Base-by-base conservation (phyloP, 2,113 vertebrate genomes). In the Odontesthes bonariensis region DNA sequence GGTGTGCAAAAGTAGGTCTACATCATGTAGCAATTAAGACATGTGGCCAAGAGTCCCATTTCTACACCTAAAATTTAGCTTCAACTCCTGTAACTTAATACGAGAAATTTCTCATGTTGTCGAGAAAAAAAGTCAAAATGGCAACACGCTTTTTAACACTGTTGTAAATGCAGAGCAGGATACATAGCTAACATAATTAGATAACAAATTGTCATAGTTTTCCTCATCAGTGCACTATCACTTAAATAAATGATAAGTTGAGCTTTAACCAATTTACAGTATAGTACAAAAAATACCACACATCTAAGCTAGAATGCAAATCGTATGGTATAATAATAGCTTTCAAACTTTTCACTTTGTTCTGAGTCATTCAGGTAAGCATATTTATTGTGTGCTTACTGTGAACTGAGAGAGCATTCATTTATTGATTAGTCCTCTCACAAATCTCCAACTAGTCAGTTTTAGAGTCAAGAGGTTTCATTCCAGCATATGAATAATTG, bases 401-500 rank as follows among this genome's bases (percentile, higher is more conserved):
- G 33, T 3, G 11, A 54, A 54, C 56, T 46, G 40, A 44, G 10
- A 54, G 27, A 35, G 40, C 8, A 66, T 67, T 54, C 17, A 42
- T 47, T 65, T 61, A 65, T 51, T 64, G 71, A 60, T 73, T 54
- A 20, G 6, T 7, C 52, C 35, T 70, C 32, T 66, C 73, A 54
- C 19, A 49, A 63, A 31, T 57, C 59, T 64, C 58, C 40, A 73
- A 31, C 8, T 40, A 44, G 35, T 54, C 31, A 47, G n/a, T 47
- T 33, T 22, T 61, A 6, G 19, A 46, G 6, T 49, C 17, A 22
- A 12, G 32, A 67, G 32, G 42, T 35, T 73, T 75, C 27, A 67
- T 47, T 67, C 44, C 2, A 70, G 44, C 17, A 61, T 58, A 59
- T 82, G 49, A 76, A 81, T 75, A 75, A 77, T 61, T 6, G 44